These are phyloP conservation scores for Hermetia illucens DNA, from an alignment of 1,140 invertebrate species.

Conservation along the genomic window DNA sequence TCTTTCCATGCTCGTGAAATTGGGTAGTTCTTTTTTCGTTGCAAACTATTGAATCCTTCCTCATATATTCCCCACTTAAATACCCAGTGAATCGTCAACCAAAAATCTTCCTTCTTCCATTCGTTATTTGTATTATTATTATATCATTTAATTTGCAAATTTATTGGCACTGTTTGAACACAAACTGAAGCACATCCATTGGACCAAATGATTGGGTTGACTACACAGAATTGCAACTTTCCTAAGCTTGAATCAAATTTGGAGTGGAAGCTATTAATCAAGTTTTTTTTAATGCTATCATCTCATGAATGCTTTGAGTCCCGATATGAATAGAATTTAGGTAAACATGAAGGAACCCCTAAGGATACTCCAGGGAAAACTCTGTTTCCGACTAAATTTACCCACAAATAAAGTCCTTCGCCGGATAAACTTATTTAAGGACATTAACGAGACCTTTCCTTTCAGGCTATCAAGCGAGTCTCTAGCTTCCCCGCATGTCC, in stretches of 20 bases:
- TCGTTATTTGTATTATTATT: no score
- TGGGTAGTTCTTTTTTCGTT: background rate
- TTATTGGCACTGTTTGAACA: no score
- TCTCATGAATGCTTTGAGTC: background rate
- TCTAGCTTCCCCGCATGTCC: conserved; percentile 27
- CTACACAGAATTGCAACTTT: no score
- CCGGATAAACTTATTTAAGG: background rate
- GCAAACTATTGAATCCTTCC: background rate
- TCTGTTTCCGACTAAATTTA: conserved; percentile 1
- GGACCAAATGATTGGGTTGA: no score
- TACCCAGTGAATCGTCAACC: background rate
- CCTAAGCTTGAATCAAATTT: no score
- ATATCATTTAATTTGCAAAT: no score
- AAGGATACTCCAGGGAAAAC: conserved; percentile 13
- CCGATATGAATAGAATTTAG: conserved; percentile 4
- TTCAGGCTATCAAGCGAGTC: conserved; percentile 23
- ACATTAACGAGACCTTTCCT: background rate
- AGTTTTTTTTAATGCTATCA: background rate
- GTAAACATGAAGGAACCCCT: conserved; percentile 10
- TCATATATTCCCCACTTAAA: background rate
- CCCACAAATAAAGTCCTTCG: background rate
- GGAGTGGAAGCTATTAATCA: no score
- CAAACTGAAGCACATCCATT: no score
- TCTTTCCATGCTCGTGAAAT: no score
- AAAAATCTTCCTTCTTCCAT: no score